A percentile compares a stretch with the other conserved stretches of the same genome.
phyloP scores from a whole-genome alignment of 2,113 vertebrate genomes.

The Tetraodon nigroviridis region DNA sequence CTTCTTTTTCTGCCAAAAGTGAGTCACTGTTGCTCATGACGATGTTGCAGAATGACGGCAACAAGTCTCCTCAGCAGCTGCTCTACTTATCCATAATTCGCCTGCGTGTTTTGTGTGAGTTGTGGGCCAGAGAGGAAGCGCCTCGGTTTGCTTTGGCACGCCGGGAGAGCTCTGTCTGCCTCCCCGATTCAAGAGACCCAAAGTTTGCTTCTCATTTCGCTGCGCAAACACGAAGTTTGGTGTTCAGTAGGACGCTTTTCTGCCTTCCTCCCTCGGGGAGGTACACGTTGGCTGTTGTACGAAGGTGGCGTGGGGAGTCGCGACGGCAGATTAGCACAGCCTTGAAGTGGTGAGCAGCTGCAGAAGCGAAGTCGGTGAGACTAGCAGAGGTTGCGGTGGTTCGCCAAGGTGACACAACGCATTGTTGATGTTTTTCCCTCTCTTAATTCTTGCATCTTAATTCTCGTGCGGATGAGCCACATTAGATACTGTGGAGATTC shows the following conservation, averaged over 20 bases:
- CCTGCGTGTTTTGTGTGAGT: constrained; percentile 58
- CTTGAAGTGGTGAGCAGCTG: constrained; percentile 47
- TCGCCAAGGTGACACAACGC: constrained; percentile 16
- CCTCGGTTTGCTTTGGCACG: constrained; percentile 67
- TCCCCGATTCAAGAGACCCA: constrained; percentile 52
- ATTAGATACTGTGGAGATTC: too few species aligned
- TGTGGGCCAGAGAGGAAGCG: constrained; percentile 62
- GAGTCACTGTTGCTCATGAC: constrained; percentile 26
- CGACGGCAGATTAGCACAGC: constrained; percentile 30
- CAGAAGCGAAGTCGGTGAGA: constrained; percentile 16
- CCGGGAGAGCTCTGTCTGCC: constrained; percentile 43
- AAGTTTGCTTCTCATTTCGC: constrained; percentile 67
- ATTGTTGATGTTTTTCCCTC: not conserved
- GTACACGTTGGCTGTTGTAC: constrained; percentile 44
- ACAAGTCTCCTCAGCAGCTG: constrained; percentile 24
- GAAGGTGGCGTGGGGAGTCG: constrained; percentile 15
- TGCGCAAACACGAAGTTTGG: constrained; percentile 61
- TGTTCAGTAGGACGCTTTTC: constrained; percentile 51
- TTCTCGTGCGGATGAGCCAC: too few species aligned
- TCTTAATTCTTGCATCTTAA: not conserved
- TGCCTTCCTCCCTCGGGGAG: constrained; percentile 41
- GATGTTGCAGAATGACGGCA: constrained; percentile 19
- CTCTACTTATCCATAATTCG: constrained; percentile 43
- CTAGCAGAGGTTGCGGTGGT: not conserved
- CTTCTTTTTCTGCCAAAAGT: constrained; percentile 14